Base-by-base conservation (phyloP, 1,140 invertebrate species). In the Stegodyphus dumicola region DNA sequence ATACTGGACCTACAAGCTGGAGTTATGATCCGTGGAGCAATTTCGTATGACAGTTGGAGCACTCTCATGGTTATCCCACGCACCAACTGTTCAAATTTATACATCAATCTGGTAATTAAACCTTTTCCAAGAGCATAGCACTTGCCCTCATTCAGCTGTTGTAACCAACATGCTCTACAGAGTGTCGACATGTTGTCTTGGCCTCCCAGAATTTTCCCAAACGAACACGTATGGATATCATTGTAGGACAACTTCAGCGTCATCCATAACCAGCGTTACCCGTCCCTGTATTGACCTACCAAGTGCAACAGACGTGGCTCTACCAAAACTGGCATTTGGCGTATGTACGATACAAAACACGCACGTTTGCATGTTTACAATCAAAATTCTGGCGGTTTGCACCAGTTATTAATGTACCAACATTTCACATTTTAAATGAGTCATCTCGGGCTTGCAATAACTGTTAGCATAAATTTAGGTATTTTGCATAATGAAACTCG, bases 41-140 rank as follows among this genome's bases (percentile, higher is more conserved):
- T 77, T 77, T 77, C 17, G 6, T 64, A 77, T 54, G 51, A 76
- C 74, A 76, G 48, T 48, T 53, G 73, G 73, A 75, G 6, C 17
- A 53, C 0, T 77, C 6, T 77, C 33, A 6, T 77, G 7, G 6
- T 77, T 54, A 77, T 53, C 15, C 15, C 74, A 66, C 18, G 10
- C 74, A 74, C 17, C 33, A 2, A 54, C 6, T 7, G 4, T 53
- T 48, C 54, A 53, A 7, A 64, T 77, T 77, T 48, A 13, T 10
- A 53, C 15, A 18, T 18, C 74, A 64, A n/a, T 9, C 48, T 77
- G 49, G 74, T 77, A 7, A 54, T 54, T 48, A 3, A 6, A 77
- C 6, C 64, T 64, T 77, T 77, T 77, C 74, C 6, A 53, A 77
- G 48, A 77, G 7, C 2, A 17, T 48, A 60, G 5, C 5, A n/a